Evolutionary conservation across 2,113 vertebrate species (phyloP).

Genomic region (Sceloporus undulatus): DNA sequence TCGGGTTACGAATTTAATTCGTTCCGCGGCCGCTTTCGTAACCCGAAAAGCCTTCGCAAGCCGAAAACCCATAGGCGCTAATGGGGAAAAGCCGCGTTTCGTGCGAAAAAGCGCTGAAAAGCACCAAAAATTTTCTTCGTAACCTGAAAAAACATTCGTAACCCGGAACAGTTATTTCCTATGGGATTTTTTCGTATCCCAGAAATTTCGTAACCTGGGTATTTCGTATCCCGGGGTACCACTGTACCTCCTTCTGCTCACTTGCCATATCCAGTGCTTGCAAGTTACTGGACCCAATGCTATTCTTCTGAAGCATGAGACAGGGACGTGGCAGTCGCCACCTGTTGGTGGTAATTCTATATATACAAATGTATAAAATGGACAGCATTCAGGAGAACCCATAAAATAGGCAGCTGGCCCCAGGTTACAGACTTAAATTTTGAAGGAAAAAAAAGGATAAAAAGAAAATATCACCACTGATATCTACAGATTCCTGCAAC

Average conservation of each 20-base stretch:
- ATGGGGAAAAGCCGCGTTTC: no score
- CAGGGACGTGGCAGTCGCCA: slow-evolving; percentile 53
- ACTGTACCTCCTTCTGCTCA: slow-evolving; percentile 36
- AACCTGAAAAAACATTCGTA: no score
- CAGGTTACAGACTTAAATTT: slow-evolving; percentile 7
- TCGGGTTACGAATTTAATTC: no score
- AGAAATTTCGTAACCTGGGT: no score
- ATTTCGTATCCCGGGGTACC: no score
- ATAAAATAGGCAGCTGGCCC: slow-evolving; percentile 60
- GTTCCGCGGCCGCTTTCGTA: no score
- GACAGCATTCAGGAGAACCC: slow-evolving; percentile 55
- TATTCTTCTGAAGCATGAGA: neutral
- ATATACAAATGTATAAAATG: slow-evolving; percentile 50
- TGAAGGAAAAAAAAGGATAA: slow-evolving; percentile 26
- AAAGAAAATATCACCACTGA: slow-evolving; percentile 8
- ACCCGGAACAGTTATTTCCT: no score
- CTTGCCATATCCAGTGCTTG: slow-evolving; percentile 25
- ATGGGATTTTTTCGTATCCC: no score
- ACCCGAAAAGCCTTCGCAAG: no score
- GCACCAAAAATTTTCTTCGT: no score
- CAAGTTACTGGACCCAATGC: slow-evolving; percentile 28
- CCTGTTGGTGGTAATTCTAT: slow-evolving; percentile 66
- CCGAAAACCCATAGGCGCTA: no score
- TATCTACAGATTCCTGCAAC: neutral
- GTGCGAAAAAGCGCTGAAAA: no score